A percentile compares a stretch with the other conserved stretches of the same genome.
Evolutionary conservation across 2,888 invertebrate species (phyloP).

Genomic region (Conistra vaccinii): DNA sequence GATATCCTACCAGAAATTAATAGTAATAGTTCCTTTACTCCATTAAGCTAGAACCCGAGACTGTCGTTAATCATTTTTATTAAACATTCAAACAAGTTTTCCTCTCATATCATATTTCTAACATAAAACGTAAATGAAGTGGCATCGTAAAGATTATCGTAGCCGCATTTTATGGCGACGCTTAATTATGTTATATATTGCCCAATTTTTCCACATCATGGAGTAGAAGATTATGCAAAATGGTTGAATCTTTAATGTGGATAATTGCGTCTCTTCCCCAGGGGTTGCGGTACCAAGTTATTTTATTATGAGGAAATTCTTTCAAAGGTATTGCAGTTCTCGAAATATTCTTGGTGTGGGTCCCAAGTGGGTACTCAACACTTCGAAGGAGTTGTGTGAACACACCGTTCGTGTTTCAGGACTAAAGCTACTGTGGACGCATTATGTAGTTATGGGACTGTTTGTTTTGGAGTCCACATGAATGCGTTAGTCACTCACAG

Average conservation of each 20-base stretch:
- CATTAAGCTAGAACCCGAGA: conserved; percentile 4
- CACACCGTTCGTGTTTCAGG: conserved; percentile 30
- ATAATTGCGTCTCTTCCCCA: conserved; percentile 54
- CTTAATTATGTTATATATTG: conserved; percentile 64
- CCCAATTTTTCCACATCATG: conserved; percentile 61
- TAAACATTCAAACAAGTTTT: conserved; percentile 43
- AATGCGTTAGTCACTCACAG: conserved; percentile 49
- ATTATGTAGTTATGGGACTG: conserved; percentile 42
- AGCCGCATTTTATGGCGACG: conserved; percentile 51
- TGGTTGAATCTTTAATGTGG: conserved; percentile 60
- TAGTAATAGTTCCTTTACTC: conserved; percentile 39
- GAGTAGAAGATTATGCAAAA: conserved; percentile 65
- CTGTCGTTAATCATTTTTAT: conserved; percentile 44
- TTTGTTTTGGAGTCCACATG: conserved; percentile 49
- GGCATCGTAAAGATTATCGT: conserved; percentile 60
- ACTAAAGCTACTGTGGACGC: conserved; percentile 15
- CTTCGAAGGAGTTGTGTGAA: conserved; percentile 33
- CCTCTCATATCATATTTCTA: conserved; percentile 34
- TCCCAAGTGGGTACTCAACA: conserved; percentile 41
- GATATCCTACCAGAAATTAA: conserved; percentile 35
- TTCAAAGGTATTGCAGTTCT: conserved; percentile 43
- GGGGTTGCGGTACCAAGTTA: conserved; percentile 49
- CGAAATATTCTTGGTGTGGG: conserved; percentile 29
- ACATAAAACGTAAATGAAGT: conserved; percentile 49
- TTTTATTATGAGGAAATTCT: conserved; percentile 55